Evolutionary conservation across 2,888 invertebrate species (phyloP), one percentile per base, ranked within the genome.

Genomic region (Uropetala carovei): DNA sequence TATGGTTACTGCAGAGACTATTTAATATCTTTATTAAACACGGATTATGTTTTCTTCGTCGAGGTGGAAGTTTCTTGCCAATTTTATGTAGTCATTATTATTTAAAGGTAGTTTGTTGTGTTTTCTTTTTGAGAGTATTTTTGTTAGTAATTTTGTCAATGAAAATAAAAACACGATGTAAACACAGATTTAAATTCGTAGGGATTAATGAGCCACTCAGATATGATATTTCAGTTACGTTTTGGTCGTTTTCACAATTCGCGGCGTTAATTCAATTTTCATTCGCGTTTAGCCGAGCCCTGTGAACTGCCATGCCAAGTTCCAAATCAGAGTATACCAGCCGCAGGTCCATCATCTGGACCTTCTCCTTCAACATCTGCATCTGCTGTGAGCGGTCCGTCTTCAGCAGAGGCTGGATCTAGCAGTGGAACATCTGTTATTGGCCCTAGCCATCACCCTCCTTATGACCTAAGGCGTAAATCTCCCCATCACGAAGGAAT

Each of bases 391-490:
- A 92, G 92, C 81, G 93, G 92, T 60, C 92, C 93, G 22, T 92
- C 92, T 91, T 92, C 94, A 95, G 96, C 94, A 92, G 92, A 64
- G 93, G 93, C 95, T 95, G 92, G 64, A 75, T 83, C 84, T 16
- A 92, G 92, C 30, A 81, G 92, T 83, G 82, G 92, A 85, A 92
- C 81, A 0, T 92, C 92, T 8, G 92, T 92, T n/a, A 92, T 85
- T 82, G 84, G 93, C 92, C 30, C 95, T 94, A 27, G 94, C 95
- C 98, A 98, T 95, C 98, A 98, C 95, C 98, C 98, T 93, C 98
- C 98, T 3, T 98, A 98, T 95, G 98, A 98, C 95, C 96, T 98
- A 94, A 96, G 98, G 93, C 96, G 98, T 94, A 98, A 98, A 95
- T 98, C 97, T 93, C 98, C 97, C 85, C 97, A 97, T 86, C 96